Conservation (phyloP, 2,888 invertebrate species). For the Crossocerus cetratus region DNA sequence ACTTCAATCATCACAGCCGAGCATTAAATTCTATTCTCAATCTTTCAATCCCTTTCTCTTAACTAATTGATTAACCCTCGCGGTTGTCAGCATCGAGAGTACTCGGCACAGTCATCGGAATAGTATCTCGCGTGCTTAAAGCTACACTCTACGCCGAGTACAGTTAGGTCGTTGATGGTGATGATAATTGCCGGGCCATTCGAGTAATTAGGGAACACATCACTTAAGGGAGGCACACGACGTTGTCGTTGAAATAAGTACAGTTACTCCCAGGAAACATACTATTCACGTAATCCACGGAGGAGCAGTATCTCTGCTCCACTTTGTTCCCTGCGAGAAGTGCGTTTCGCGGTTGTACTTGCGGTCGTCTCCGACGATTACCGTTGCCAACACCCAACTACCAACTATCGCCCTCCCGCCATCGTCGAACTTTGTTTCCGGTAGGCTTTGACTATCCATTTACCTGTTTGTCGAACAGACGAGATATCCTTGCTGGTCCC, state of each 20-base stretch:
- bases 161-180: conserved; percentile 17
- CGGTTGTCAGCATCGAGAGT: too few relatives aligned
- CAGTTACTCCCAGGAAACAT: conserved; percentile 29
- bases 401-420: background rate
- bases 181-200: conserved; percentile 29
- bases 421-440: conserved; percentile 37
- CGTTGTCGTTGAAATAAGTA: conserved; percentile 28
- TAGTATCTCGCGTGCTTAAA: background rate
- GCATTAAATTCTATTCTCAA: too few relatives aligned
- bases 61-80: too few relatives aligned
- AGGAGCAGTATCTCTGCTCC: conserved; percentile 27
- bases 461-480: background rate
- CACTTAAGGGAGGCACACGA: conserved; percentile 16
- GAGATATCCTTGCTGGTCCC: background rate
- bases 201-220: conserved; percentile 27
- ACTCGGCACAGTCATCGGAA: too few relatives aligned
- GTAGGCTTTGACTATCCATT: conserved; percentile 32
- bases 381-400: conserved; percentile 24
- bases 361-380: conserved; percentile 21
- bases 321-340: conserved; percentile 22
- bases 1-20: too few relatives aligned
- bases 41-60: too few relatives aligned
- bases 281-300: conserved; percentile 8
- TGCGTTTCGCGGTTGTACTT: conserved; percentile 33
- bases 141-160: conserved; percentile 13